These are phyloP conservation scores for Elachura formosa DNA, from an alignment of 2,113 vertebrate genomes.

Conservation along the genomic window DNA sequence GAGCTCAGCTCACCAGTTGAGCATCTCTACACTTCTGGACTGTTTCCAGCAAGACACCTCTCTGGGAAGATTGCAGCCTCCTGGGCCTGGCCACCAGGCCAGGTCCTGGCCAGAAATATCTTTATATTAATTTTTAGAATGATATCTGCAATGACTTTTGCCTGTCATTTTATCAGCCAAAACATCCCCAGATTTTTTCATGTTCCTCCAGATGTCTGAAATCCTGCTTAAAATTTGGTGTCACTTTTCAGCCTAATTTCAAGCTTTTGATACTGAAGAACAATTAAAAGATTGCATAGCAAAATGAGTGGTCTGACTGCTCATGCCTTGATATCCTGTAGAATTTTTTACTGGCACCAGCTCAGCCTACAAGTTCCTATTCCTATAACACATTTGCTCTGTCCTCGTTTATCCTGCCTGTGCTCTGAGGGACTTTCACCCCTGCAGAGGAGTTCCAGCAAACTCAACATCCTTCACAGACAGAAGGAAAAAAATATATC, in stretches of 20 bases:
- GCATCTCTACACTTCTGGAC: too few relatives aligned
- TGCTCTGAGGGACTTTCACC: accelerated
- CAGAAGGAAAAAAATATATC: neutral
- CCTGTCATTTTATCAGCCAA: neutral
- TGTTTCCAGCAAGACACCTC: too few relatives aligned
- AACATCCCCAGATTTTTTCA: neutral
- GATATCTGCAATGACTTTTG: neutral
- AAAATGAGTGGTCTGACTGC: neutral
- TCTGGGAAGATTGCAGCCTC: too few relatives aligned
- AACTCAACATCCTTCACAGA: neutral
- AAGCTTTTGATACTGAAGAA: neutral
- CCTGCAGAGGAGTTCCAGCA: neutral
- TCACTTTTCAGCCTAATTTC: neutral
- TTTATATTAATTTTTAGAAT: neutral
- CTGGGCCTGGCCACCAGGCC: too few relatives aligned
- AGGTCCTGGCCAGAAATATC: too few relatives aligned
- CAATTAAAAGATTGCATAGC: neutral
- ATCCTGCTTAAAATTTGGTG: neutral
- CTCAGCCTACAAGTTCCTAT: neutral
- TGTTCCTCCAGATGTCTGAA: neutral
- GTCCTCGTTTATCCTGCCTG: neutral
- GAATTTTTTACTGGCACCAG: neutral
- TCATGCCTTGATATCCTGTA: neutral
- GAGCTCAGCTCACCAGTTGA: too few relatives aligned
- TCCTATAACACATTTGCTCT: neutral